Evolutionary conservation across 2,797 vertebrate species (phyloP).

Genomic region (Acanthurus tractus): DNA sequence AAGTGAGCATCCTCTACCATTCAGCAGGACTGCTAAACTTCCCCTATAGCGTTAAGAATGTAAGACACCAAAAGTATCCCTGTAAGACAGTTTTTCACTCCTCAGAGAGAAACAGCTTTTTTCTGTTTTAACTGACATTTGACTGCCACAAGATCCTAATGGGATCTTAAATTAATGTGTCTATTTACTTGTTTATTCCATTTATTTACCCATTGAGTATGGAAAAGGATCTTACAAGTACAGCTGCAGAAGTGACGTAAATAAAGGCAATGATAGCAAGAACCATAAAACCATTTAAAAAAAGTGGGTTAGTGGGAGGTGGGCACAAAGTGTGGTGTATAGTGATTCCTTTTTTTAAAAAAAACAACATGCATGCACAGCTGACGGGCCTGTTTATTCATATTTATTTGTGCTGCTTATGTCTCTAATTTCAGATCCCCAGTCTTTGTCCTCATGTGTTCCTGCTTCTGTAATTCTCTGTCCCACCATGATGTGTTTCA

Average conservation of each 20-base stretch:
- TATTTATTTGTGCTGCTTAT: too few species aligned
- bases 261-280: background rate
- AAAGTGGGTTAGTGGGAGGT: background rate
- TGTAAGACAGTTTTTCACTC: slow-evolving; percentile 1
- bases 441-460: too few species aligned
- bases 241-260: background rate
- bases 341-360: background rate
- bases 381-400: too few species aligned
- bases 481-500: too few species aligned
- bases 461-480: too few species aligned
- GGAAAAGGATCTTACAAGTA: background rate
- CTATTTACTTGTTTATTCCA: background rate
- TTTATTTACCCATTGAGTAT: background rate
- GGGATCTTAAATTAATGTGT: background rate
- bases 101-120: background rate
- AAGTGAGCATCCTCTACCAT: too few species aligned
- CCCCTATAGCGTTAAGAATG: background rate
- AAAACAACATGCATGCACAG: too few species aligned
- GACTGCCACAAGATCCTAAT: background rate
- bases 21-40: background rate
- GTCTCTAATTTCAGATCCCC: too few species aligned
- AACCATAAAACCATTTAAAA: too few species aligned
- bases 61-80: background rate
- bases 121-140: background rate
- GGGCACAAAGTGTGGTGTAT: too few species aligned